Conservation (phyloP, 2,888 invertebrate species). For the Epinotia ramella region DNA sequence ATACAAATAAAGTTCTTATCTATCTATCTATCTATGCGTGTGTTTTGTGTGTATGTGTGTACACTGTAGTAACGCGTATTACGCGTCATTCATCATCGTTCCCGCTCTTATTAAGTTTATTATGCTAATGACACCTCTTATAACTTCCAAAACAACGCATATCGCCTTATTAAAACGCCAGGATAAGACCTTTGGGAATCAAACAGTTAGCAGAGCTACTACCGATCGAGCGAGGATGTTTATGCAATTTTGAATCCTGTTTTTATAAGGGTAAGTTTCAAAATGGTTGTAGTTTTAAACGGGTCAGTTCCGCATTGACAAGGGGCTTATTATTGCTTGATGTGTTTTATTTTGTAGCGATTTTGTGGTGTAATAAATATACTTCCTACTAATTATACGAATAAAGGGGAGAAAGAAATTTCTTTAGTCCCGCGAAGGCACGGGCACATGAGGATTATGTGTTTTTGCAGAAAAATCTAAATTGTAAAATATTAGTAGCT, state of each 20-base stretch:
- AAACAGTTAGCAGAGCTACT: not conserved
- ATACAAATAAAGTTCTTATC: too few relatives aligned
- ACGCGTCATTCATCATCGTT: conserved; percentile 9
- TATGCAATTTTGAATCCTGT: conserved; percentile 6
- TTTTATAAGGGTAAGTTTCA: not conserved
- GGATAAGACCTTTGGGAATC: not conserved
- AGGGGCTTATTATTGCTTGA: not conserved
- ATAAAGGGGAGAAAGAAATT: not conserved
- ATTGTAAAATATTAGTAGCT: too few relatives aligned
- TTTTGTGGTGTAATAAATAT: not conserved
- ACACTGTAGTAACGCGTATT: not conserved
- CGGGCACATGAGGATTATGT: not conserved
- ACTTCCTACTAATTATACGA: not conserved
- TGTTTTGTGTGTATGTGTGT: not conserved
- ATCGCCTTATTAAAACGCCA: not conserved
- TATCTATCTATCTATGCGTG: too few relatives aligned
- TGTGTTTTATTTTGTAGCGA: not conserved
- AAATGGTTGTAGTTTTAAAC: not conserved
- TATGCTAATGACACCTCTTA: not conserved
- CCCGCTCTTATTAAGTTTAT: not conserved
- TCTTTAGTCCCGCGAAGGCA: not conserved
- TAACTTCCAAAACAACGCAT: not conserved
- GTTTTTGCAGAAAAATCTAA: too few relatives aligned
- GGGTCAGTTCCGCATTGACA: conserved; percentile 1
- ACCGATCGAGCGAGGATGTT: not conserved